Evolutionary conservation across 2,888 invertebrate species (phyloP).

Genomic region (Ptychoptera contaminata): DNA sequence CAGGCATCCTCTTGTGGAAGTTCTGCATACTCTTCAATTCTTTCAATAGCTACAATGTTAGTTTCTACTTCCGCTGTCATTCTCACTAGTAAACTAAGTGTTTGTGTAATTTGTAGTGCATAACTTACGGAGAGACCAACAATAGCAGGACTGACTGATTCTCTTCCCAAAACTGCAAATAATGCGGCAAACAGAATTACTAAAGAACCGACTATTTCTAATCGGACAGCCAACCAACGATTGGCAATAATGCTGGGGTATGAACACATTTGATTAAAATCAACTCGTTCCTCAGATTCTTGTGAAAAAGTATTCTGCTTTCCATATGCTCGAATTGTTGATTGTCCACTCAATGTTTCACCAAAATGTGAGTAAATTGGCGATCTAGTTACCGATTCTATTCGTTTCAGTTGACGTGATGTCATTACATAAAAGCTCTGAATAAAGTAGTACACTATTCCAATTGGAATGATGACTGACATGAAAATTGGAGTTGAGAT

Average conservation of each 20-base stretch:
- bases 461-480: conserved; percentile 21
- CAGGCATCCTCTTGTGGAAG: conserved; percentile 21
- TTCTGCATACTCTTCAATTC: conserved; percentile 40
- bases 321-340: conserved; percentile 34
- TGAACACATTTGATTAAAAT: conserved; percentile 35
- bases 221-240: conserved; percentile 30
- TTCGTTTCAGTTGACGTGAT: conserved; percentile 36
- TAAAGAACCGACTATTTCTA: conserved; percentile 37
- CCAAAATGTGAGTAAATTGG: conserved; percentile 40
- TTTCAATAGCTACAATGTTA: conserved; percentile 42
- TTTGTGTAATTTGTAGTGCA: conserved; percentile 32
- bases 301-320: conserved; percentile 33
- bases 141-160: conserved; percentile 24
- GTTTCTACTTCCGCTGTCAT: conserved; percentile 41
- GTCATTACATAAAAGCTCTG: conserved; percentile 36
- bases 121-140: conserved; percentile 37
- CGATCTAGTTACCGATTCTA: conserved; percentile 36
- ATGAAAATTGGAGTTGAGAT: conserved; percentile 21
- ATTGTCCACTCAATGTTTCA: conserved; percentile 30
- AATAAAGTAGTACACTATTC: conserved; percentile 20
- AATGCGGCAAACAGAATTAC: conserved; percentile 39
- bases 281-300: conserved; percentile 37
- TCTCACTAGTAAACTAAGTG: conserved; percentile 39
- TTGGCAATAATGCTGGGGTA: conserved; percentile 36
- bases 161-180: conserved; percentile 34